Conservation (phyloP, 2,113 vertebrate genomes). For the Hystrix cristata region DNA sequence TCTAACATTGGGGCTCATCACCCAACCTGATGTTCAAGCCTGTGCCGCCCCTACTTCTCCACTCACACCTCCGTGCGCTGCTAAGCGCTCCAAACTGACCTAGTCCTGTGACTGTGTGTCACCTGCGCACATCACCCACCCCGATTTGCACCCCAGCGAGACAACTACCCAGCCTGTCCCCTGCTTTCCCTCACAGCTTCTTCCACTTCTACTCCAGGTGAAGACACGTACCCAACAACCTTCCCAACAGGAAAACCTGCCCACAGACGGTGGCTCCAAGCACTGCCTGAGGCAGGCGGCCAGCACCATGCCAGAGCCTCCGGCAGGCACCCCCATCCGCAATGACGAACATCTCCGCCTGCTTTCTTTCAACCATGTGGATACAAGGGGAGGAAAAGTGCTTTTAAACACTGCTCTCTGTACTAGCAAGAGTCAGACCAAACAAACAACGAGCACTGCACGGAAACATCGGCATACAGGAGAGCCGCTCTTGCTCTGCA, state of each 20-base stretch:
- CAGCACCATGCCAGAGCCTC: too few species aligned
- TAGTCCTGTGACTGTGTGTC: too few species aligned
- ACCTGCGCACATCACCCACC: rapidly evolving
- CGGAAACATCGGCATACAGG: too few species aligned
- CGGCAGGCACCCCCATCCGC: background rate
- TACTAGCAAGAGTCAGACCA: background rate
- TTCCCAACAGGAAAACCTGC: background rate
- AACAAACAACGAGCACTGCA: rapidly evolving
- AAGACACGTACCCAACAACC: rapidly evolving
- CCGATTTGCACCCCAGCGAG: background rate
- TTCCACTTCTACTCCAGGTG: background rate
- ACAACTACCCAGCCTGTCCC: background rate
- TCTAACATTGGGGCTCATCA: rapidly evolving
- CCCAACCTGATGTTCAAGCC: too few species aligned
- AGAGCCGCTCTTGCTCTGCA: background rate
- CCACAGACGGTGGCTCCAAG: rapidly evolving
- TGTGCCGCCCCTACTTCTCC: too few species aligned
- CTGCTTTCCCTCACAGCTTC: background rate
- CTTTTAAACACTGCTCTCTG: background rate
- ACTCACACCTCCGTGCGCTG: background rate
- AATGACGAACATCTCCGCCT: background rate
- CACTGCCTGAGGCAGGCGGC: background rate
- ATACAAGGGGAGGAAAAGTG: too few species aligned
- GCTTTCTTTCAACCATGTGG: background rate
- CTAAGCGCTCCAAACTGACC: background rate